Evolutionary conservation across 2,888 invertebrate species (phyloP), one percentile per base, ranked within the genome.

Genomic region (Amiota communis): DNA sequence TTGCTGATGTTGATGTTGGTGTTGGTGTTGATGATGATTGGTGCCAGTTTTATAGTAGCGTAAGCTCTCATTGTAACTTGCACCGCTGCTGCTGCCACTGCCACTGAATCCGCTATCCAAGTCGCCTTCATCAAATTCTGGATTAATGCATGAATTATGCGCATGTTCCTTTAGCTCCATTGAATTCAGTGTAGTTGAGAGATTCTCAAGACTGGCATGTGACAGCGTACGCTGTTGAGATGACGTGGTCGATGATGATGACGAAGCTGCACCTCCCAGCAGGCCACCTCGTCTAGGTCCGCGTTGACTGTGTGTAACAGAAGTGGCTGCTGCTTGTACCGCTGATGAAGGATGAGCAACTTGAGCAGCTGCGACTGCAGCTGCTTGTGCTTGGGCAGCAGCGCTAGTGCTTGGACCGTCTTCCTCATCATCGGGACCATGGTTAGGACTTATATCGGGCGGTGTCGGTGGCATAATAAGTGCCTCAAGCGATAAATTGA

Each of bases 401-500:
- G 78, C 76, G 69, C 73, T 73, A 61, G 76, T 75, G 70, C 72
- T 61, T 47, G 75, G 75, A 90, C 84, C 92, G 68, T 93, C 72
- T 90, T 86, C 92, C 47, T 93, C 72, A 91, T 92, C 89, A 90
- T 92, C 79, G 11, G 75, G 75, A 2, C 46, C 80, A 91, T 93
- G 79, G 92, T 93, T 90, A 76, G 89, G 90, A 77, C 88, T 89
- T 6, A 86, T 81, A 59, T 89, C 89, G 3, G 89, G 89, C 74
- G 89, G 90, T 10, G 89, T 89, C n/a, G 94, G 93, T 46, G 96
- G 96, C 96, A 96, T 97, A 79, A 97, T 91, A 93, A 97, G 94
- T 20, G 96, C 96, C 91, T 97, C 97, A 75, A 95, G 93, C 79
- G 96, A 95, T 76, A 97, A 92, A 91, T 97, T 96, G 76, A 97